Evolutionary conservation across 2,888 invertebrate genomes (phyloP).

Genomic region (Lithosia quadra): DNA sequence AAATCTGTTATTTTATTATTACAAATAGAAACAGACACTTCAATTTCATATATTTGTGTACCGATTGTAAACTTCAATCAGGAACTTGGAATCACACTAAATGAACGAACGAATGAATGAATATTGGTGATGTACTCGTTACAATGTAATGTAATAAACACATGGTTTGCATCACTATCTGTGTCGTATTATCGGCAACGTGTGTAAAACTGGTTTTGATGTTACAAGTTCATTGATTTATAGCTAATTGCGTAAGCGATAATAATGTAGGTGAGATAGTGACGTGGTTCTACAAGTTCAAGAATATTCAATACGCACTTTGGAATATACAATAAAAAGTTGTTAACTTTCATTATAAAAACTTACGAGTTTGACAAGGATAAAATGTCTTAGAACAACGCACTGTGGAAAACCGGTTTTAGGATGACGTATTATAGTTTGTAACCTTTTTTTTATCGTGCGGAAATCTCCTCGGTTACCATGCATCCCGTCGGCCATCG

Average conservation of each 20-base stretch:
- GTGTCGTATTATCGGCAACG: slow-evolving; percentile 29
- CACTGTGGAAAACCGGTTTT: no score
- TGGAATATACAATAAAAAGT: neutral
- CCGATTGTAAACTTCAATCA: no score
- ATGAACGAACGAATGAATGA: slow-evolving; percentile 1
- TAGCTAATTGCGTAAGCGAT: slow-evolving; percentile 3
- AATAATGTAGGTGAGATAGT: neutral
- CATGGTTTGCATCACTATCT: slow-evolving; percentile 33
- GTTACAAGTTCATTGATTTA: neutral
- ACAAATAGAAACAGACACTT: no score
- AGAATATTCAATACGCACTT: neutral
- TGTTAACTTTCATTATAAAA: no score
- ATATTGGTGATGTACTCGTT: slow-evolving; percentile 7
- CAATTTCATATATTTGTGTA: no score
- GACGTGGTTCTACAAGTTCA: neutral
- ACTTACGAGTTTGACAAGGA: no score
- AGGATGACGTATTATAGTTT: no score
- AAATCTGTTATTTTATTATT: no score
- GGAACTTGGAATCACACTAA: neutral
- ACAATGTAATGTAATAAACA: slow-evolving; percentile 16
- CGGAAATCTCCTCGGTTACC: no score
- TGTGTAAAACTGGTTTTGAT: slow-evolving; percentile 24
- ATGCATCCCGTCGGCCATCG: no score
- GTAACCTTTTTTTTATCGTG: no score
- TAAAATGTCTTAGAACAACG: no score